phyloP scores from a whole-genome alignment of 2,113 vertebrate species.

The Himantopus leucocephalus region DNA sequence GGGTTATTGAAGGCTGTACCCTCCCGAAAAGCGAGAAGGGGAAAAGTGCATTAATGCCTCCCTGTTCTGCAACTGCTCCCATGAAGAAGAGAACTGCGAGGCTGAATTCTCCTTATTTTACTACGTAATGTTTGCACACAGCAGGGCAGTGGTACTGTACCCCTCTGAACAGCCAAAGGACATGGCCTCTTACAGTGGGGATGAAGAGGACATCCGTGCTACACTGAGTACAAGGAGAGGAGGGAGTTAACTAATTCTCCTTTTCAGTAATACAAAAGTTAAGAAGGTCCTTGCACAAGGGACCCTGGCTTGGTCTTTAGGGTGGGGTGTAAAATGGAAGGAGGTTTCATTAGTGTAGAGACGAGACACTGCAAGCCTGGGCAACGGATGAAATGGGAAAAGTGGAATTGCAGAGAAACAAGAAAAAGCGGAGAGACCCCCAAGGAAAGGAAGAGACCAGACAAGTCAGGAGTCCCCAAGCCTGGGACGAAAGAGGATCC shows the following conservation, averaged over 20 bases:
- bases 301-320: background rate
- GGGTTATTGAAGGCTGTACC: background rate
- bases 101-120: background rate
- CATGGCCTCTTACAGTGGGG: accelerated
- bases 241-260: background rate
- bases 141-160: background rate
- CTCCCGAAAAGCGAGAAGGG: background rate
- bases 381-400: background rate
- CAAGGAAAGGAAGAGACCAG: background rate
- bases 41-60: background rate
- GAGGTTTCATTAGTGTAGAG: background rate
- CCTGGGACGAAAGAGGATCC: background rate
- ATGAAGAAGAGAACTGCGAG: accelerated
- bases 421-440: background rate
- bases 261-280: background rate
- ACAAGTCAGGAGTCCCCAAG: background rate
- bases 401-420: background rate
- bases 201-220: background rate
- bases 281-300: background rate
- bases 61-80: background rate
- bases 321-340: background rate
- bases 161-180: background rate
- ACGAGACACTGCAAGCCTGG: background rate
- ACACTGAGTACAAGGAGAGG: background rate
- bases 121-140: background rate